Evolutionary conservation across 2,797 vertebrate species (phyloP).

Genomic region (Moxostoma hubbsi): DNA sequence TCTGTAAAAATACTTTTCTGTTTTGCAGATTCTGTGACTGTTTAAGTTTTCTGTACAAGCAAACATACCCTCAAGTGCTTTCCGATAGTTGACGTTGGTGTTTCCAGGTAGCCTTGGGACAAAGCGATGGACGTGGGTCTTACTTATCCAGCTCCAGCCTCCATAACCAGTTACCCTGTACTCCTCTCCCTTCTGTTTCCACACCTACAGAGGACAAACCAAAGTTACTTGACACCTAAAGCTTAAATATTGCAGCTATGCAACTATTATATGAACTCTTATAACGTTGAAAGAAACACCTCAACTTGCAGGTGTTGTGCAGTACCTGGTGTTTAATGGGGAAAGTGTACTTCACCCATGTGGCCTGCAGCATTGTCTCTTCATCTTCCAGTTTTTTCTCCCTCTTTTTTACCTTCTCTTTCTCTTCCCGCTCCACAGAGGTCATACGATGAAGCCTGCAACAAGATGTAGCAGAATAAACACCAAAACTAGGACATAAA

Average conservation of each 20-base stretch:
- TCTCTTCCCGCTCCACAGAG: conserved; percentile 95
- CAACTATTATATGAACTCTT: neutral
- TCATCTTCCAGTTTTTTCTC: conserved; percentile 97
- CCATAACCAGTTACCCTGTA: conserved; percentile 97
- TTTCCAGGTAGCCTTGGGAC: conserved; percentile 91
- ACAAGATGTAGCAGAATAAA: neutral
- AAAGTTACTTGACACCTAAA: neutral
- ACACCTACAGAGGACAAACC: conserved; percentile 81
- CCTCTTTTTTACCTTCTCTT: conserved; percentile 95
- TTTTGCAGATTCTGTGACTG: neutral
- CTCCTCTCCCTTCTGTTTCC: conserved; percentile 99
- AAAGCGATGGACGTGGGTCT: conserved; percentile 91
- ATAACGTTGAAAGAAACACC: neutral
- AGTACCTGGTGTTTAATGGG: conserved; percentile 97
- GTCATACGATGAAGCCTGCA: conserved; percentile 94
- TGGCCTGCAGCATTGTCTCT: conserved; percentile 96
- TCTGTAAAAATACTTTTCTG: neutral
- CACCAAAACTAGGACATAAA: conserved; percentile 41
- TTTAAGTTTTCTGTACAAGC: neutral
- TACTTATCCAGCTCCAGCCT: conserved; percentile 98
- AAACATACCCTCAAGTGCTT: conserved; percentile 82
- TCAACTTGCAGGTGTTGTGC: neutral
- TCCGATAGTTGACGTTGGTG: conserved; percentile 94
- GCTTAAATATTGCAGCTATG: neutral
- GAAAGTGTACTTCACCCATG: conserved; percentile 98